phyloP scores from a whole-genome alignment of 1,140 invertebrate species.

The Euura saliciscinereae region DNA sequence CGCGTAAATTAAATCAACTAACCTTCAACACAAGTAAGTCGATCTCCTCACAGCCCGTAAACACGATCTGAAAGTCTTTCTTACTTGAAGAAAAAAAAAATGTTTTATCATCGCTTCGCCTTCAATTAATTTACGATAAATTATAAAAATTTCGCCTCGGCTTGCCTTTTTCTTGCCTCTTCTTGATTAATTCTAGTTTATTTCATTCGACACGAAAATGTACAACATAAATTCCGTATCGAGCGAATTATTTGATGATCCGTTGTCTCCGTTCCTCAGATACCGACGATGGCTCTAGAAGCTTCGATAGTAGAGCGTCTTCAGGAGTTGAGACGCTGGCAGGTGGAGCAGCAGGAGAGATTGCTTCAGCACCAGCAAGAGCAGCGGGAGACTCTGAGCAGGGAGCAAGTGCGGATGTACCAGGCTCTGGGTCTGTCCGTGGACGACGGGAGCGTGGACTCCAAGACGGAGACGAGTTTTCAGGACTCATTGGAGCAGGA shows the following conservation, averaged over 20 bases:
- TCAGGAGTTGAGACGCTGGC: constrained; percentile 45
- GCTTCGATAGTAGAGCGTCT: constrained; percentile 41
- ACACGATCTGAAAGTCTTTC: too few species aligned
- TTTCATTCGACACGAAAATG: too few species aligned
- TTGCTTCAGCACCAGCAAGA: constrained; percentile 44
- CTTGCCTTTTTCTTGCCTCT: too few species aligned
- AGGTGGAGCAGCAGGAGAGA: constrained; percentile 41
- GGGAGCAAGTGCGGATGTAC: constrained; percentile 44
- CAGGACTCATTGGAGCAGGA: neutral
- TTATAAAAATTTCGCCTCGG: too few species aligned
- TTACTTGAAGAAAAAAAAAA: too few species aligned
- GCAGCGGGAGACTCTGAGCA: constrained; percentile 41
- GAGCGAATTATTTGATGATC: neutral
- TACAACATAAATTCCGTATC: too few species aligned
- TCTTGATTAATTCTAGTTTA: too few species aligned
- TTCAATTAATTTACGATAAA: too few species aligned
- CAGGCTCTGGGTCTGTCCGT: constrained; percentile 39
- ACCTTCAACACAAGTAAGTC: too few species aligned
- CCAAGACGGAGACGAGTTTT: neutral
- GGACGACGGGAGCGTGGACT: constrained; percentile 26
- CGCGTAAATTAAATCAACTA: too few species aligned
- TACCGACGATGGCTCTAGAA: constrained; percentile 39
- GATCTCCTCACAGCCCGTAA: too few species aligned
- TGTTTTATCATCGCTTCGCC: too few species aligned
- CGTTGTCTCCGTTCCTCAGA: neutral